A percentile compares a stretch with the other conserved stretches of the same genome.
Evolutionary conservation across 1,140 invertebrate species (phyloP).

Genomic region (Papilio machaon): DNA sequence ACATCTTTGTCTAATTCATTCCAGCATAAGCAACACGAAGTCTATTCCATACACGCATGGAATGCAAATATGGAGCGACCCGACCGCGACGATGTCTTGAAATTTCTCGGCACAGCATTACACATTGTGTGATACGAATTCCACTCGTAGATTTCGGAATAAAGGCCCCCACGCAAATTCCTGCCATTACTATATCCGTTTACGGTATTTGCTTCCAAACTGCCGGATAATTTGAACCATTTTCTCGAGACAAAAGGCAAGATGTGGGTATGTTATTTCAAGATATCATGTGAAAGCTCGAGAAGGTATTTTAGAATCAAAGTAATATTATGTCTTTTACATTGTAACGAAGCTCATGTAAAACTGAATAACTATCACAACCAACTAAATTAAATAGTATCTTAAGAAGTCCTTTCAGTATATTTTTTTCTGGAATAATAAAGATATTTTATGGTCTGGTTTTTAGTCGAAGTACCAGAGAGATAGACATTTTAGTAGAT

Average conservation of each 20-base stretch:
- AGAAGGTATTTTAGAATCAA: not conserved
- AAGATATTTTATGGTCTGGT: too few relatives aligned
- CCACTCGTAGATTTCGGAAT: constrained; percentile 23
- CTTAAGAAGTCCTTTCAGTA: too few relatives aligned
- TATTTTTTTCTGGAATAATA: too few relatives aligned
- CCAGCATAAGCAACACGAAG: not conserved
- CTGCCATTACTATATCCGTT: constrained; percentile 18
- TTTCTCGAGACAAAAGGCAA: constrained; percentile 15
- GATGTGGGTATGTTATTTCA: constrained; percentile 10
- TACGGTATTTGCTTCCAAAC: constrained; percentile 22
- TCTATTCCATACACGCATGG: constrained; percentile 8
- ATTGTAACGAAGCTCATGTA: too few relatives aligned
- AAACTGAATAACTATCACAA: too few relatives aligned
- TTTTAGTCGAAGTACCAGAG: too few relatives aligned
- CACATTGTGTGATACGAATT: constrained; percentile 12
- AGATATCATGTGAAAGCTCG: not conserved
- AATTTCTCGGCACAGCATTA: constrained; percentile 18
- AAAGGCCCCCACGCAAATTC: constrained; percentile 21
- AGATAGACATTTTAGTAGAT: too few relatives aligned
- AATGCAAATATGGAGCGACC: constrained; percentile 19
- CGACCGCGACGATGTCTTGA: constrained; percentile 7
- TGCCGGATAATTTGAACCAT: constrained; percentile 16
- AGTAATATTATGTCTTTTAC: not conserved
- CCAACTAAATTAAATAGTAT: too few relatives aligned
- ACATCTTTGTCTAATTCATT: not conserved